Base-by-base conservation (phyloP, 2,113 vertebrate genomes). In the Lasiurus borealis region DNA sequence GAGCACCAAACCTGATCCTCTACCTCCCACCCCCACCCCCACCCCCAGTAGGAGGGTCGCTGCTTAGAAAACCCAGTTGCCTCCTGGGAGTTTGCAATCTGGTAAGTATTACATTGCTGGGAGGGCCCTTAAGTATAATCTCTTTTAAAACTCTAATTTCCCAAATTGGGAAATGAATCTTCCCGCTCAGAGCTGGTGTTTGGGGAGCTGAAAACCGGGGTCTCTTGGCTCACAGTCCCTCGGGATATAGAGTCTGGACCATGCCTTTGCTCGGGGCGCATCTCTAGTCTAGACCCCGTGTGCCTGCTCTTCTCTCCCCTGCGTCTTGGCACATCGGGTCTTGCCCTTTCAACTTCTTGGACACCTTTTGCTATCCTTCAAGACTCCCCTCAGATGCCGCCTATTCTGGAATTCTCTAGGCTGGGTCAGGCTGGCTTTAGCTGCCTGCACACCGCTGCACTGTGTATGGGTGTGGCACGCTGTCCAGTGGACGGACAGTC, bases 101-200 rank as follows among this genome's bases (percentile, higher is more conserved):
- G 85, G 48, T 27, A 66, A 87, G 71, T 48, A 76, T 25, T 59
- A n/a, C 87, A 85, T 66, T 46, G 27, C 57, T 50, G 76, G 40
- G 80, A 81, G 85, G 44, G 66, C 50, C 66, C 82, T 73, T 34
- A 18, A 59, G 23, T 18, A 34, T 84, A 71, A n/a, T 62, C 50
- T 54, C 90, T 80, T 75, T 46, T 54, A 75, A 95, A 62, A 82
- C 19, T 76, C 91, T 78, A 15, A 50, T 87, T 87, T 40, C 87
- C 68, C 76, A 84, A 52, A 80, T 59, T 85, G 85, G 54, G 44
- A 95, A 90, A 93, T 89, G 16, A 66, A 92, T 68, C 77, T 76
- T 48, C 16, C 29, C 84, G 76, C 85, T 76, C 59, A 40, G 36
- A 83, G 54, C 84, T 66, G 36, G 21, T 15, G 10, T 29, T 57